phyloP scores from a whole-genome alignment of 2,113 vertebrate genomes.

The Coturnix japonica region DNA sequence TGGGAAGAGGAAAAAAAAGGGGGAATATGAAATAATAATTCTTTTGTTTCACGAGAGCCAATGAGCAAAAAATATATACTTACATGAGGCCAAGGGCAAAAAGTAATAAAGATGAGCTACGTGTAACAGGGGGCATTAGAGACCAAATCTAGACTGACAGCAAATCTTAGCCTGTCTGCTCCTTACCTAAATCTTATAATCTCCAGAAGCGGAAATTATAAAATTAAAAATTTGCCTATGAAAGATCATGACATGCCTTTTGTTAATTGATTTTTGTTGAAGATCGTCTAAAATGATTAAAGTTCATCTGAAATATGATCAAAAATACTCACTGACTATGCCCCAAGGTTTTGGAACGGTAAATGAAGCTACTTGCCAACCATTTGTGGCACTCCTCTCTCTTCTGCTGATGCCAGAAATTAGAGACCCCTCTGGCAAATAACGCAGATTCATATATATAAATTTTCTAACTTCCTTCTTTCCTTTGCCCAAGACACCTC shows the following conservation, averaged over 20 bases:
- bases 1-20: neutral
- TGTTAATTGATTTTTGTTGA: neutral
- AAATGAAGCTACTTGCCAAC: neutral
- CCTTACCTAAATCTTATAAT: neutral
- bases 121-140: neutral
- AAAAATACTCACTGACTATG: neutral
- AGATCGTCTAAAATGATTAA: neutral
- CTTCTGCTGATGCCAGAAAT: neutral
- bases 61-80: constrained; percentile 25
- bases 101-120: neutral
- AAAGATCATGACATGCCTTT: neutral
- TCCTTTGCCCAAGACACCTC: neutral
- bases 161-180: neutral
- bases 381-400: neutral
- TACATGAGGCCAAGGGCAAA: constrained; percentile 1
- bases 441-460: neutral
- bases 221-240: neutral
- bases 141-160: neutral
- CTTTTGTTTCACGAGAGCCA: neutral
- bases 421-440: neutral
- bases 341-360: neutral
- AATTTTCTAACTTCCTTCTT: neutral
- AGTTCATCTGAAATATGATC: neutral
- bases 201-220: neutral
- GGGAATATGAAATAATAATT: constrained; percentile 12